Conservation (phyloP, 2,113 vertebrate genomes). For the Ceyx melanurus region DNA sequence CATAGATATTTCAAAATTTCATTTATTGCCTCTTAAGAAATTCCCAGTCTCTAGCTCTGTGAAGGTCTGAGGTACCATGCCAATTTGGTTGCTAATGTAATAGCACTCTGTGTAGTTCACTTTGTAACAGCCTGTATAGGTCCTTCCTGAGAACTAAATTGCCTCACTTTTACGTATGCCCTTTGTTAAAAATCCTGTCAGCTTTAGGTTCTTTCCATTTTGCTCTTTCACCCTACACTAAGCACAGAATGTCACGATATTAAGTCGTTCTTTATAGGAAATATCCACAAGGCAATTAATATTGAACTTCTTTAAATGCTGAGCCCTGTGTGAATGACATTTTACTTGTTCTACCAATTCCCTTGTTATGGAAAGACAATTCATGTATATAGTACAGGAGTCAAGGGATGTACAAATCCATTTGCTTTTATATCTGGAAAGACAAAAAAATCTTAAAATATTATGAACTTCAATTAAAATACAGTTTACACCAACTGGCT, state of each 20-base stretch:
- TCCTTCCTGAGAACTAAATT: background rate
- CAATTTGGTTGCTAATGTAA: background rate
- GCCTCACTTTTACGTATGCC: background rate
- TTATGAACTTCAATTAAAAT: constrained; percentile 37
- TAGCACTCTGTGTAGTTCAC: background rate
- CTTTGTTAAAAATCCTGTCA: background rate
- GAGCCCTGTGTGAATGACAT: background rate
- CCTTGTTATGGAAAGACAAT: background rate
- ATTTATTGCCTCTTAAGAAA: background rate
- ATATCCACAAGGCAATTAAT: background rate
- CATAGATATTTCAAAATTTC: background rate
- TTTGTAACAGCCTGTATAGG: background rate
- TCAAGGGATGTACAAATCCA: constrained; percentile 23
- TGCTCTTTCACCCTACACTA: background rate
- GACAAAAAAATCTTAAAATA: constrained; percentile 57
- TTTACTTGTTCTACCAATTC: background rate
- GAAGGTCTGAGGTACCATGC: background rate
- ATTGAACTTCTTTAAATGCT: background rate
- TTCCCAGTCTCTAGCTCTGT: background rate
- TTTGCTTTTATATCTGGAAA: constrained; percentile 41
- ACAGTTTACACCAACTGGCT: background rate
- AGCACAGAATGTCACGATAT: background rate
- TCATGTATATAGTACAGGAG: background rate
- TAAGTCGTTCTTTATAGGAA: background rate
- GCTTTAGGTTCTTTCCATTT: background rate